A percentile compares a stretch with the other conserved stretches of the same genome.
Conservation (phyloP, 2,797 vertebrate genomes). For the Spheniscus humboldti region DNA sequence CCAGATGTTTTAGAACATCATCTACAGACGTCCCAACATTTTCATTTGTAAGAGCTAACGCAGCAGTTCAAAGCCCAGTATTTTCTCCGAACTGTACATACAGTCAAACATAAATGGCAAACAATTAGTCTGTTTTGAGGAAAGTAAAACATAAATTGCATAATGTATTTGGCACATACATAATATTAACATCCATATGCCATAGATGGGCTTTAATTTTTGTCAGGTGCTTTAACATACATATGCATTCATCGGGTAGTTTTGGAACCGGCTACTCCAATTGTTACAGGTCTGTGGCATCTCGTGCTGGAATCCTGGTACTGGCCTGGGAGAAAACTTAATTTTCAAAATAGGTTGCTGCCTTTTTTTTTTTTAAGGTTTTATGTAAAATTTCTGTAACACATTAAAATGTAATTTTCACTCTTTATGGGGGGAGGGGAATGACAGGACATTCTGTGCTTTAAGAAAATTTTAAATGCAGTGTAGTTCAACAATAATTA, state of each 20-base stretch:
- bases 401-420: neutral
- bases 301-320: neutral
- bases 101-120: neutral
- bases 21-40: neutral
- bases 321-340: neutral
- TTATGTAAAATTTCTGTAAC: neutral
- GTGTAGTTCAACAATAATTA: neutral
- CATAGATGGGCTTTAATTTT: neutral
- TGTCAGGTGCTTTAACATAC: neutral
- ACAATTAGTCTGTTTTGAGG: neutral
- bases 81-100: neutral
- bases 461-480: neutral
- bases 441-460: neutral
- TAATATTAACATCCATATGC: neutral
- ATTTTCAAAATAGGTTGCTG: neutral
- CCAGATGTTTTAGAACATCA: neutral
- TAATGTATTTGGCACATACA: neutral
- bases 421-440: neutral
- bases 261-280: neutral
- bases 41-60: neutral
- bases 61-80: neutral
- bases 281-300: neutral
- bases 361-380: neutral
- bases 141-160: neutral
- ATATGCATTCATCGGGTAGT: neutral